Conservation (phyloP, 2,888 invertebrate species). For the Helicoverpa assulta region DNA sequence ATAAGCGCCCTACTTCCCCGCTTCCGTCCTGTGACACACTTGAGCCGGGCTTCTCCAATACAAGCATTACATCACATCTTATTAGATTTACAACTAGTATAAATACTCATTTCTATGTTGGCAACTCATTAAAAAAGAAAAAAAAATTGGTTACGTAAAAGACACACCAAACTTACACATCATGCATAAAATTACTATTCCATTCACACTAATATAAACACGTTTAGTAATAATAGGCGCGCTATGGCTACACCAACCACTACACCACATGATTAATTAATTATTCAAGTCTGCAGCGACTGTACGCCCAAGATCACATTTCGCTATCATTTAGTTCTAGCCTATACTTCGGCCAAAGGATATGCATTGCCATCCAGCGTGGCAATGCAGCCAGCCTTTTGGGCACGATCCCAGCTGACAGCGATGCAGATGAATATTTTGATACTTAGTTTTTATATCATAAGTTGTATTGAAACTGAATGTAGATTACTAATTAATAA, state of each 20-base stretch:
- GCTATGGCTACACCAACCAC: constrained; percentile 13
- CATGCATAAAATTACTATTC: constrained; percentile 50
- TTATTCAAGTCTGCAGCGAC: constrained; percentile 41
- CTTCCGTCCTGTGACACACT: constrained; percentile 82
- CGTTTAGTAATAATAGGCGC: constrained; percentile 24
- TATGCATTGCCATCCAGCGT: too few species aligned
- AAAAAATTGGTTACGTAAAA: constrained; percentile 1
- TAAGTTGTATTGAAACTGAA: too few species aligned
- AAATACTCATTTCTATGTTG: constrained; percentile 6
- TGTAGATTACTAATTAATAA: too few species aligned
- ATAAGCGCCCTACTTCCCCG: constrained; percentile 84
- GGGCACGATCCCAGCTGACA: too few species aligned
- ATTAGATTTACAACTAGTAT: constrained; percentile 50
- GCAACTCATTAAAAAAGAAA: background rate
- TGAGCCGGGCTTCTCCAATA: constrained; percentile 57
- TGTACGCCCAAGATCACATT: constrained; percentile 21
- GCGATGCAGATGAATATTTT: too few species aligned
- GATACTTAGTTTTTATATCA: too few species aligned
- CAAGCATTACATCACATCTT: constrained; percentile 52
- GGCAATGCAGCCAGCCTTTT: too few species aligned
- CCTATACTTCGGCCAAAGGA: too few species aligned
- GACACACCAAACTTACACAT: constrained; percentile 30
- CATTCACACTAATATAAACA: constrained; percentile 28
- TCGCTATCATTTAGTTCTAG: constrained; percentile 26
- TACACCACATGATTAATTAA: constrained; percentile 40